Conservation (phyloP, 2,888 invertebrate species). For the Laothoe populi region DNA sequence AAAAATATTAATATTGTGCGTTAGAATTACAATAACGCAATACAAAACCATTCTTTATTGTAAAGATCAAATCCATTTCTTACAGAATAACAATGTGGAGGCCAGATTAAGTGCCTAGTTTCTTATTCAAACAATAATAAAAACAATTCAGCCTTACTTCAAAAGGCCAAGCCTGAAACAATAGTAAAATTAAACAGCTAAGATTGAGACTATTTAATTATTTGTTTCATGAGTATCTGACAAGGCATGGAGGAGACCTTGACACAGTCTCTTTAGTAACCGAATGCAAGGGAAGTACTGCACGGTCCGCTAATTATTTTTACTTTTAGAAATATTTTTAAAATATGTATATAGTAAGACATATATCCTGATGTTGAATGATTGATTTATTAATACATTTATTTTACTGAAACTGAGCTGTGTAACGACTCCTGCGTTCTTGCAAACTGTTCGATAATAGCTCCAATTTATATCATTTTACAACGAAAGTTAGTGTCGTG, state of each 20-base stretch:
- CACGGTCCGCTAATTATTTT: conserved; percentile 51
- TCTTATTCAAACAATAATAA: conserved; percentile 48
- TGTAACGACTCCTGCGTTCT: no score
- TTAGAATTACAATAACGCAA: not conserved
- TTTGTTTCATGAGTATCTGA: conserved; percentile 62
- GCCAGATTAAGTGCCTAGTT: conserved; percentile 26
- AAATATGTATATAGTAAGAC: no score
- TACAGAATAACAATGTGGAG: conserved; percentile 21
- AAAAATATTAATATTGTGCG: not conserved
- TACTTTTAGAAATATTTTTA: not conserved
- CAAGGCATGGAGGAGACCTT: conserved; percentile 58
- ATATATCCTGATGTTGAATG: no score
- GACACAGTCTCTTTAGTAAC: conserved; percentile 60
- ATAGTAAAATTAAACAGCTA: conserved; percentile 62
- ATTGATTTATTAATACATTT: no score
- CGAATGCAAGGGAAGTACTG: conserved; percentile 64
- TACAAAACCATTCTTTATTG: not conserved
- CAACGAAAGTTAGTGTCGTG: no score
- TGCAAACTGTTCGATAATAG: no score
- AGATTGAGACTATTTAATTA: conserved; percentile 65
- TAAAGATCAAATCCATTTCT: conserved; percentile 1
- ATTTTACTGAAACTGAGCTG: no score
- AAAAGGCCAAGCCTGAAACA: conserved; percentile 61
- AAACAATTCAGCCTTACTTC: conserved; percentile 51
- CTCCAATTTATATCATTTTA: no score